Evolutionary conservation across 2,113 vertebrate genomes (phyloP).

Genomic region (Zosterops pallidus): DNA sequence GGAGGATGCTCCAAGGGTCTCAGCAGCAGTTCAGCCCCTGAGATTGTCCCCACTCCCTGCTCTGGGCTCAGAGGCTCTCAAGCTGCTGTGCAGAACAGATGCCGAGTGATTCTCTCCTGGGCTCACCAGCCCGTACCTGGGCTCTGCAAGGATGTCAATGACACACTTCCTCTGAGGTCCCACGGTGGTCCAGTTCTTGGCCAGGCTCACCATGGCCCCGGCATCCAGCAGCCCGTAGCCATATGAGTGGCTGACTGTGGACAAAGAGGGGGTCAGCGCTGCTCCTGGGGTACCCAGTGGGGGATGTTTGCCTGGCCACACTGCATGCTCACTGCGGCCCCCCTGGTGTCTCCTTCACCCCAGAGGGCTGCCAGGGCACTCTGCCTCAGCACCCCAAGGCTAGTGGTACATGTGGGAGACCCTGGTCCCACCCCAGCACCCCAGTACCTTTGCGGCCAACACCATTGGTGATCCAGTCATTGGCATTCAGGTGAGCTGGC

Average conservation of each 20-base stretch:
- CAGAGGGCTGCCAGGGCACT: not conserved
- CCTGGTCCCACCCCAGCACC: not conserved
- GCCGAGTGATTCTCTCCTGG: accelerated
- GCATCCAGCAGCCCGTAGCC: constrained; percentile 94
- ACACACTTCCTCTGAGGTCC: constrained; percentile 89
- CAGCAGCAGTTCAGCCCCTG: accelerated
- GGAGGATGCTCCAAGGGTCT: not conserved
- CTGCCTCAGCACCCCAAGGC: not conserved
- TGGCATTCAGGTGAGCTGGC: constrained; percentile 88
- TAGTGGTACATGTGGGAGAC: accelerated
- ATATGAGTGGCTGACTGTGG: constrained; percentile 93
- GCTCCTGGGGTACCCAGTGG: accelerated
- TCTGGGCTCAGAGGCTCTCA: not conserved
- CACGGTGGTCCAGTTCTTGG: constrained; percentile 91
- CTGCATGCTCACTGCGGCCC: not conserved
- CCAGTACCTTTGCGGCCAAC: constrained; percentile 90
- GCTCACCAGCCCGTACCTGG: constrained; percentile 76
- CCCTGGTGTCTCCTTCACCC: not conserved
- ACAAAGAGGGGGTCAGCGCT: not conserved
- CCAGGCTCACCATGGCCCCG: constrained; percentile 88
- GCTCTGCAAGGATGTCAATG: constrained; percentile 85
- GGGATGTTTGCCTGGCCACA: accelerated
- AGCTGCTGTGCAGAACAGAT: accelerated
- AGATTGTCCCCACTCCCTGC: not conserved
- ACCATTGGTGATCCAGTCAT: constrained; percentile 93